Base-by-base conservation (phyloP, 2,888 invertebrate genomes). In the Coecobrya sp. region DNA sequence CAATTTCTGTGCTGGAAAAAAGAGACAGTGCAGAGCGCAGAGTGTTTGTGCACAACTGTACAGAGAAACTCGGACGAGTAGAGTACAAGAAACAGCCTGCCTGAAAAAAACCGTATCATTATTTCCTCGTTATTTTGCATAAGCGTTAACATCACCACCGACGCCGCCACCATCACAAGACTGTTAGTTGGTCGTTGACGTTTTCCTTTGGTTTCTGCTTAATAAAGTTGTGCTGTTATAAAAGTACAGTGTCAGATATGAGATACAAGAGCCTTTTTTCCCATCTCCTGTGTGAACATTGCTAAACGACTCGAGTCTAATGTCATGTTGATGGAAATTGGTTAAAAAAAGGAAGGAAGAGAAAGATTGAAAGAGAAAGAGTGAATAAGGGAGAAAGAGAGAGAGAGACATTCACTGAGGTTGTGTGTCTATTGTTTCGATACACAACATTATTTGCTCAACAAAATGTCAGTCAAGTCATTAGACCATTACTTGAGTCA, bases 401-500 rank as follows among this genome's bases (percentile, higher is more conserved):
- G 36, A 36, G 36, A 36, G 59, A 55, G 19, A 55, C 36, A 73
- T 73, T 82, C 27, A 62, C n/a, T 27, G 49, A 49, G n/a, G 52
- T 27, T 16, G 36, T 4, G 36, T 73, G 76, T 27, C 79, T 79
- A 79, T 79, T 79, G 79, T 84, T 84, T 84, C 42, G 86, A 86
- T 10, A 86, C 25, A 59, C 42, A 19, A 49, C 49, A 86, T 52
- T 73, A 16, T 55, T 76, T 85, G 84, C 90, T 85, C 90, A 85
- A 85, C 82, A 55, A 89, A 90, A 90, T 90, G 86, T 76, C 79
- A 90, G 36, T 36, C 65, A 79, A 86, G 52, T 85, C 90, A 25
- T 86, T 90, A 86, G 76, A 68, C 42, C 59, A 89, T 68, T 88
- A 30, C 42, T 36, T 36, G 3, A 36, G 42, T 19, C 73, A 19